Evolutionary conservation across 2,113 vertebrate genomes (phyloP).

Genomic region (Neodontobutis hainanensis): DNA sequence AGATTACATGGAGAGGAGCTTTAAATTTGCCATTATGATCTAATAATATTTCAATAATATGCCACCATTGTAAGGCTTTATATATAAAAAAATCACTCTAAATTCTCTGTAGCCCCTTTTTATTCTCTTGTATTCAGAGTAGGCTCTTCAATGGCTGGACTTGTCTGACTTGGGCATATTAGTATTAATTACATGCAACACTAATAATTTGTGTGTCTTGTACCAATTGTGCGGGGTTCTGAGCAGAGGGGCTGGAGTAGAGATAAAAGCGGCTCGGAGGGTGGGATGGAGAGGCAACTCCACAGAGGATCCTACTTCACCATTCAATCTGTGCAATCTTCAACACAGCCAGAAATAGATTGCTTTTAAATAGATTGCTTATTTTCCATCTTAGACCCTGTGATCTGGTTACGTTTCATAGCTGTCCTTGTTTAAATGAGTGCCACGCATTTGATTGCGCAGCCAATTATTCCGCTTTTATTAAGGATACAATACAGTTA

Average conservation of each 20-base stretch:
- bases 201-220: no score
- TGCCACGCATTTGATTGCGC: constrained; percentile 57
- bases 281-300: constrained; percentile 58
- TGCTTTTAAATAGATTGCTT: constrained; percentile 81
- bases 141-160: no score
- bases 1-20: no score
- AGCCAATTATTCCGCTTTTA: constrained; percentile 55
- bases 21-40: no score
- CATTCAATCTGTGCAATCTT: constrained; percentile 77
- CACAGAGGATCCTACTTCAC: constrained; percentile 72
- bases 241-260: constrained; percentile 60
- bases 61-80: no score
- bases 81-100: no score
- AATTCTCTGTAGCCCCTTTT: no score
- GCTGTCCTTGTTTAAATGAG: constrained; percentile 71
- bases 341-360: constrained; percentile 74
- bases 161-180: no score
- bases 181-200: no score
- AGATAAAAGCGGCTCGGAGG: constrained; percentile 65
- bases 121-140: no score
- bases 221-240: neutral
- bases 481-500: constrained; percentile 53
- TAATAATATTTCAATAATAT: no score
- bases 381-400: constrained; percentile 68
- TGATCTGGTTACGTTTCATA: constrained; percentile 76